Evolutionary conservation across 2,113 vertebrate species (phyloP).

Genomic region (Poecilia latipinna): DNA sequence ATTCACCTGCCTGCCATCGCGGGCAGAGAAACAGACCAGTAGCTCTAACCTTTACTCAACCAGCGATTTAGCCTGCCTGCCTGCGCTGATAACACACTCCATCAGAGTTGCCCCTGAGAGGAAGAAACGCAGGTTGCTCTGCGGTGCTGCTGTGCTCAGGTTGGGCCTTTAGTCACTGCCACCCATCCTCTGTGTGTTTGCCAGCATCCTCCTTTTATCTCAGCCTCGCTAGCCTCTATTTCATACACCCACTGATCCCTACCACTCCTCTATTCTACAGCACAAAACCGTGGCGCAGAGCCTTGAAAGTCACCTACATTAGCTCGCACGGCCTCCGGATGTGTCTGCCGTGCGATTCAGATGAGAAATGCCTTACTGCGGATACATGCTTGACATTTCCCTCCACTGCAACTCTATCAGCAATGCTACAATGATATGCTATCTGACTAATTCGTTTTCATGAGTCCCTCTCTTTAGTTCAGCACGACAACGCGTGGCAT

Average conservation of each 20-base stretch:
- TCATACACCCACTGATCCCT: constrained; percentile 52
- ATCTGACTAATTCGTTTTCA: constrained; percentile 22
- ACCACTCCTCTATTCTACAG: constrained; percentile 52
- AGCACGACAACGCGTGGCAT: constrained; percentile 1
- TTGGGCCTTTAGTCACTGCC: constrained; percentile 58
- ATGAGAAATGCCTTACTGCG: constrained; percentile 16
- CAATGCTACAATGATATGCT: constrained; percentile 15
- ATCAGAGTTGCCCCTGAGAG: constrained; percentile 55
- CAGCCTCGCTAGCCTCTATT: constrained; percentile 48
- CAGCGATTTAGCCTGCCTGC: constrained; percentile 71
- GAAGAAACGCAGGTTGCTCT: constrained; percentile 48
- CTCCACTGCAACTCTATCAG: constrained; percentile 19
- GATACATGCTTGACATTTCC: constrained; percentile 23
- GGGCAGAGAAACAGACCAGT: constrained; percentile 61
- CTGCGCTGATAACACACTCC: constrained; percentile 70
- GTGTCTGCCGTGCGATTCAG: constrained; percentile 24
- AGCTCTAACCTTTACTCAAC: constrained; percentile 73
- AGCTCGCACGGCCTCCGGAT: constrained; percentile 40
- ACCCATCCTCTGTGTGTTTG: constrained; percentile 41
- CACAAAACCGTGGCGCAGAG: constrained; percentile 34
- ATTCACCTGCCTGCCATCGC: constrained; percentile 66
- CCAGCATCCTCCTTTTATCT: constrained; percentile 56
- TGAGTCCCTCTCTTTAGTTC: not conserved
- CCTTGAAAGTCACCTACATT: constrained; percentile 60
- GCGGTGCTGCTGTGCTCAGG: constrained; percentile 32